phyloP scores from a whole-genome alignment of 2,888 invertebrate genomes.

The Sinelater perroti region DNA sequence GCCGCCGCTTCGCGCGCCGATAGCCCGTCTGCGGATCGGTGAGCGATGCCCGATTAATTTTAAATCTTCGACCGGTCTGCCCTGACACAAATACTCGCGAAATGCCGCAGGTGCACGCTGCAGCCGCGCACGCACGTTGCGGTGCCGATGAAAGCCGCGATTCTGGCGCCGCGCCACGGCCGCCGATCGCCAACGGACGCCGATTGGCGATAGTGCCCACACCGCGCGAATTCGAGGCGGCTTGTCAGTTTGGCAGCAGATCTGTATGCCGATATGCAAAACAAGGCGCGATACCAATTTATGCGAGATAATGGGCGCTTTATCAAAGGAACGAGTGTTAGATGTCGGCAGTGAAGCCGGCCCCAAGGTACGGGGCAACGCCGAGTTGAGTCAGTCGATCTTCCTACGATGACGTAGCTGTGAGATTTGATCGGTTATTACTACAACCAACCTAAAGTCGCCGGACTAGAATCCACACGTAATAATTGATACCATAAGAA shows the following conservation, averaged over 20 bases:
- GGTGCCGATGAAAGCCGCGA: constrained; percentile 19
- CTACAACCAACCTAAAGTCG: no score
- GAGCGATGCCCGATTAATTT: constrained; percentile 31
- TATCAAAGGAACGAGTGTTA: constrained; percentile 14
- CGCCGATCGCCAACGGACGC: constrained; percentile 2
- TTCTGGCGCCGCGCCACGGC: constrained; percentile 15
- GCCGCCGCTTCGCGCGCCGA: constrained; percentile 5
- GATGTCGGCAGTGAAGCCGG: no score
- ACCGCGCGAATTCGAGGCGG: not conserved
- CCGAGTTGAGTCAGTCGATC: constrained; percentile 1
- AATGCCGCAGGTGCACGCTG: constrained; percentile 35
- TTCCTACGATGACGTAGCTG: constrained; percentile 1
- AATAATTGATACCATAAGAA: no score
- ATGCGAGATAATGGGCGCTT: constrained; percentile 7
- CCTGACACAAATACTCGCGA: constrained; percentile 40
- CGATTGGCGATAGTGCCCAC: constrained; percentile 2
- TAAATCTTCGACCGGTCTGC: constrained; percentile 36
- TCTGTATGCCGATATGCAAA: constrained; percentile 12
- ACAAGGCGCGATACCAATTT: constrained; percentile 9
- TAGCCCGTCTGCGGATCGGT: constrained; percentile 22
- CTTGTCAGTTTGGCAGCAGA: constrained; percentile 14
- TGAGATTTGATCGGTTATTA: not conserved
- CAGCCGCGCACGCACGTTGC: constrained; percentile 26
- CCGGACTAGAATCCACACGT: no score
- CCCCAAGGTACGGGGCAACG: not conserved